Evolutionary conservation across 2,797 vertebrate species (phyloP).

Genomic region (Moxostoma hubbsi): DNA sequence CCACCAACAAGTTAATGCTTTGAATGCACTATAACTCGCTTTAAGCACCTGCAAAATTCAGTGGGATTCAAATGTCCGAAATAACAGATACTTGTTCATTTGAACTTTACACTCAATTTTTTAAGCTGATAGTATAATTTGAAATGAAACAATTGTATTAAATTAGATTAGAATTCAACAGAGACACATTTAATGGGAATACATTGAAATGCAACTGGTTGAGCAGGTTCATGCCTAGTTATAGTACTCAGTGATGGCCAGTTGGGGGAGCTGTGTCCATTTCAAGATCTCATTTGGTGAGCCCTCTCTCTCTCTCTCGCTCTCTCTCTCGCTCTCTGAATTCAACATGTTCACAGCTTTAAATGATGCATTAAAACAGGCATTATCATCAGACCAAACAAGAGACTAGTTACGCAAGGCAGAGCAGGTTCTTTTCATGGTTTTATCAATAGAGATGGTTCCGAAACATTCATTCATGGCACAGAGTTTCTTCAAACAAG

Average conservation of each 20-base stretch:
- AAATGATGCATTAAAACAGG: slow-evolving; percentile 30
- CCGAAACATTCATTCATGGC: neutral
- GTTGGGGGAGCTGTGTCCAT: slow-evolving; percentile 75
- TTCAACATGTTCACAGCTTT: slow-evolving; percentile 26
- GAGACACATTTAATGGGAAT: too few species aligned
- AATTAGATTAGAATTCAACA: too few species aligned
- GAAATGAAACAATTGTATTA: too few species aligned
- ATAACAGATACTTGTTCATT: too few species aligned
- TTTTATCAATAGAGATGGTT: slow-evolving; percentile 6
- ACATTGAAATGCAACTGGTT: neutral
- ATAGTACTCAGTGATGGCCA: slow-evolving; percentile 53
- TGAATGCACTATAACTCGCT: too few species aligned
- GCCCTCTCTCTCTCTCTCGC: slow-evolving; percentile 14
- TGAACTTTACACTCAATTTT: too few species aligned
- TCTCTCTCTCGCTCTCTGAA: neutral
- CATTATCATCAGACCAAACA: slow-evolving; percentile 22
- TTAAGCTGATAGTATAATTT: too few species aligned
- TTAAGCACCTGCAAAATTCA: too few species aligned
- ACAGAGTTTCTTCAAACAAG: slow-evolving; percentile 12
- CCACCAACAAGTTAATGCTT: too few species aligned
- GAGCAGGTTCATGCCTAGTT: slow-evolving; percentile 17
- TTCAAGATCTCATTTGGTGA: slow-evolving; percentile 24
- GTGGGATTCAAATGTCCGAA: too few species aligned
- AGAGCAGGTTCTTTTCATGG: neutral
- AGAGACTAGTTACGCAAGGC: slow-evolving; percentile 9